Conservation (phyloP, 2,797 vertebrate genomes). For the Onychomys arenicola region DNA sequence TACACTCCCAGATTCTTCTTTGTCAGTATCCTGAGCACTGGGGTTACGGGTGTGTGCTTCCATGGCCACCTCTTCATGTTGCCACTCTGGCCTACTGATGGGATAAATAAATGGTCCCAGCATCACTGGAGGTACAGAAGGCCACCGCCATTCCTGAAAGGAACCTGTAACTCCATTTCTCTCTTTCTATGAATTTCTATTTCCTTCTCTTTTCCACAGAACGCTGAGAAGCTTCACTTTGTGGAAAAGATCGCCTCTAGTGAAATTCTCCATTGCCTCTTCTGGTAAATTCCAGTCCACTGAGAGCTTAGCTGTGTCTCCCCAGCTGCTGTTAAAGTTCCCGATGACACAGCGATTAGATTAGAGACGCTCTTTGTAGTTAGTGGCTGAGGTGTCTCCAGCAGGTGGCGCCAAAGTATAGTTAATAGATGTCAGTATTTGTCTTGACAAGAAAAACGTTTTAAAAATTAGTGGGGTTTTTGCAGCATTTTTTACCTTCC, state of each 20-base stretch:
- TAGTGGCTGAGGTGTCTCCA: conserved; percentile 33
- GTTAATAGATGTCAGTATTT: background rate
- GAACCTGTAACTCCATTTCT: background rate
- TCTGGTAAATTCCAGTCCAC: background rate
- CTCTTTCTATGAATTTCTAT: background rate
- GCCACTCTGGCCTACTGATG: background rate
- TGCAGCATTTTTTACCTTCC: background rate
- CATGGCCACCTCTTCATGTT: background rate
- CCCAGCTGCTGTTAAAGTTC: background rate
- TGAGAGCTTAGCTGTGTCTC: background rate
- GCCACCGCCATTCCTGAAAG: background rate
- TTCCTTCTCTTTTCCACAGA: background rate
- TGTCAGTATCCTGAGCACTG: background rate
- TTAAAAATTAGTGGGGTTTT: background rate
- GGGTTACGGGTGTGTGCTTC: background rate
- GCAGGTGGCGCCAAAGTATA: conserved; percentile 77
- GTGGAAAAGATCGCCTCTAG: background rate
- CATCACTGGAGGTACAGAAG: background rate
- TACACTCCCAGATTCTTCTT: background rate
- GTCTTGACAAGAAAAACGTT: rapidly evolving
- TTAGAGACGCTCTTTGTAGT: background rate
- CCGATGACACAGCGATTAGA: background rate
- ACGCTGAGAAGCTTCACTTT: background rate
- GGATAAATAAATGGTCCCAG: background rate
- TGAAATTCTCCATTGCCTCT: background rate